A percentile compares a stretch with the other conserved stretches of the same genome.
These are phyloP conservation scores for Allenopithecus nigroviridis DNA, from an alignment of 2,797 vertebrate species.

Conservation along the genomic window DNA sequence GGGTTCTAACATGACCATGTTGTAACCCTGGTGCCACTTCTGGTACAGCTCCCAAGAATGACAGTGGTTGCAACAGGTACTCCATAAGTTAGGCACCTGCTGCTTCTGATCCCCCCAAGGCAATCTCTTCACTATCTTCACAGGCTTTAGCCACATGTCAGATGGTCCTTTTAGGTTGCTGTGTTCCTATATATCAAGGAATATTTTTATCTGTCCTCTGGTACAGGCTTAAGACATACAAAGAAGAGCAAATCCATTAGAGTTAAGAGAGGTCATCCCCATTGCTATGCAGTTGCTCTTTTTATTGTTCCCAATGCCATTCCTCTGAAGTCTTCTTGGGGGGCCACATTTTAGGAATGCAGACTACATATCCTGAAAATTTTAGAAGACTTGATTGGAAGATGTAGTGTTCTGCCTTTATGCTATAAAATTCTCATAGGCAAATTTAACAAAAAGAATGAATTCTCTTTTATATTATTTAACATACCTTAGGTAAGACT, in stretches of 20 bases:
- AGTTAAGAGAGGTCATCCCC: background rate
- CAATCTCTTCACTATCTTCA: background rate
- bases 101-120: background rate
- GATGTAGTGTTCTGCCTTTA: background rate
- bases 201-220: background rate
- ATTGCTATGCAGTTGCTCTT: background rate
- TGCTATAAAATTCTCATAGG: background rate
- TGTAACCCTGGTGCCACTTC: background rate
- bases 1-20: background rate
- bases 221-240: background rate
- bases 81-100: background rate
- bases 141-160: background rate
- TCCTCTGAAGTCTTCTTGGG: background rate
- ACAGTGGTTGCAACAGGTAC: rapidly evolving
- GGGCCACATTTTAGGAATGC: background rate
- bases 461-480: background rate
- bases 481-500: background rate
- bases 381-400: background rate
- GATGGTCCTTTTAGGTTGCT: background rate
- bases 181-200: background rate
- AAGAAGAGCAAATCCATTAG: background rate
- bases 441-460: background rate
- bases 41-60: background rate
- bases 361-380: background rate
- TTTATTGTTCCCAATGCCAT: background rate